A percentile compares a stretch with the other conserved stretches of the same genome.
phyloP scores from a whole-genome alignment of 2,888 invertebrate species.

The Carterocephalus palaemon region DNA sequence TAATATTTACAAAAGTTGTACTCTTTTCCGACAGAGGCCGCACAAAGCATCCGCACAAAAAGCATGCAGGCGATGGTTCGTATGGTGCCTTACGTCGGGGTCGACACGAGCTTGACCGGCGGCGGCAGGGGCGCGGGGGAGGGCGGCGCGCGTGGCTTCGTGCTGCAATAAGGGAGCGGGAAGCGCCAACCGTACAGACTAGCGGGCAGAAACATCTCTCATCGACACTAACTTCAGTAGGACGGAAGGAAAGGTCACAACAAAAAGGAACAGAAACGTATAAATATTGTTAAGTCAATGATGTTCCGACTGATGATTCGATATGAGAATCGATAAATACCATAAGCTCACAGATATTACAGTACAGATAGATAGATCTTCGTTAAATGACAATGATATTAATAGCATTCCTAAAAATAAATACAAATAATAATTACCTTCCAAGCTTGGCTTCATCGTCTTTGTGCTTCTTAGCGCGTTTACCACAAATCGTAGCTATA shows the following conservation, averaged over 20 bases:
- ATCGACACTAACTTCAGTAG: constrained; percentile 68
- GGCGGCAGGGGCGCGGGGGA: constrained; percentile 88
- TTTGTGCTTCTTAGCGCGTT: constrained; percentile 82
- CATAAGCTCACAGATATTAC: too few relatives aligned
- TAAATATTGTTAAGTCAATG: constrained; percentile 55
- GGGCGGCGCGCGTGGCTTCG: constrained; percentile 88
- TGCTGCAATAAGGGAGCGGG: constrained; percentile 97
- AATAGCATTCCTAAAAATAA: constrained; percentile 17
- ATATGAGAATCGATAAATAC: constrained; percentile 26
- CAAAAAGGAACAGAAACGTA: constrained; percentile 37
- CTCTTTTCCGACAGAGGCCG: constrained; percentile 40
- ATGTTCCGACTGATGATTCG: constrained; percentile 42
- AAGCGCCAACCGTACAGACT: constrained; percentile 98
- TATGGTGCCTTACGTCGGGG: constrained; percentile 81
- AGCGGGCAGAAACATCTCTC: constrained; percentile 80
- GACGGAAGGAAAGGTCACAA: constrained; percentile 37
- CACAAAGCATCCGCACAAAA: constrained; percentile 64
- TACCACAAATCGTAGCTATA: constrained; percentile 83
- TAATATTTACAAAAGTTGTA: constrained; percentile 9
- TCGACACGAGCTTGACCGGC: constrained; percentile 86
- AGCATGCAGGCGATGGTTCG: constrained; percentile 69
- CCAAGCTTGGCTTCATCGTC: constrained; percentile 91
- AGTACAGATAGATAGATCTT: constrained; percentile 5
- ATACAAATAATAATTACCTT: constrained; percentile 79
- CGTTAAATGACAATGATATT: constrained; percentile 12